A percentile compares a stretch with the other conserved stretches of the same genome.
These are phyloP conservation scores for Naja naja DNA, from an alignment of 2,113 vertebrate species.

Conservation along the genomic window DNA sequence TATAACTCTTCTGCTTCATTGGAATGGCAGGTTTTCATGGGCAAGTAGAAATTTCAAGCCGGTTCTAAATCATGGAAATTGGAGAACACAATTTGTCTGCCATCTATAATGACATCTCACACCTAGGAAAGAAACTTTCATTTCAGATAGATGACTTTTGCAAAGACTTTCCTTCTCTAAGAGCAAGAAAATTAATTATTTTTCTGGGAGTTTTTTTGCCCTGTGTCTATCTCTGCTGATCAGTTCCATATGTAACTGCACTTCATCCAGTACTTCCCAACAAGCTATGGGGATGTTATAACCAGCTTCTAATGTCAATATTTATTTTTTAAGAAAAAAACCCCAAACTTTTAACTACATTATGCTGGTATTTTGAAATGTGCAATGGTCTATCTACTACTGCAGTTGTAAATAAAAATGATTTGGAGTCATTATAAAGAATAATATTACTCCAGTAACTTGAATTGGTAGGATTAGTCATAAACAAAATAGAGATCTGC, in stretches of 20 bases:
- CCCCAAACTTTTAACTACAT: slow-evolving; percentile 49
- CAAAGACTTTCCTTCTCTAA: slow-evolving; percentile 44
- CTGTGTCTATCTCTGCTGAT: slow-evolving; percentile 39
- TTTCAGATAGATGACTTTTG: slow-evolving; percentile 39
- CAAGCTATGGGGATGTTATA: slow-evolving; percentile 57
- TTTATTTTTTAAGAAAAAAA: slow-evolving; percentile 46
- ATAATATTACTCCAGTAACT: slow-evolving; percentile 7
- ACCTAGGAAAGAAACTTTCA: slow-evolving; percentile 55
- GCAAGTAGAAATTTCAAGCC: slow-evolving; percentile 46
- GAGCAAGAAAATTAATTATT: slow-evolving; percentile 62
- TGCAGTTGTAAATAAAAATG: slow-evolving; percentile 44
- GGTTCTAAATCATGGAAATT: slow-evolving; percentile 45
- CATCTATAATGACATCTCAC: slow-evolving; percentile 50
- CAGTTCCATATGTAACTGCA: slow-evolving; percentile 65
- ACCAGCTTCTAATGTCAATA: slow-evolving; percentile 62
- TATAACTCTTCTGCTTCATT: slow-evolving; percentile 30
- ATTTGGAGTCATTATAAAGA: slow-evolving; percentile 31
- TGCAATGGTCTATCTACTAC: slow-evolving; percentile 62
- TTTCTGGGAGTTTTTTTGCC: slow-evolving; percentile 53
- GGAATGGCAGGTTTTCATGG: slow-evolving; percentile 23
- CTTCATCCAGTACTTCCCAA: slow-evolving; percentile 60
- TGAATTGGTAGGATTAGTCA: slow-evolving; percentile 37
- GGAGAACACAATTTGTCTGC: slow-evolving; percentile 53
- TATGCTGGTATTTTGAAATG: slow-evolving; percentile 50
- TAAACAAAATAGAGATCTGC: slow-evolving; percentile 45